Evolutionary conservation across 2,888 invertebrate genomes (phyloP), one percentile per base, ranked within the genome.

Genomic region (Ceramica pisi): DNA sequence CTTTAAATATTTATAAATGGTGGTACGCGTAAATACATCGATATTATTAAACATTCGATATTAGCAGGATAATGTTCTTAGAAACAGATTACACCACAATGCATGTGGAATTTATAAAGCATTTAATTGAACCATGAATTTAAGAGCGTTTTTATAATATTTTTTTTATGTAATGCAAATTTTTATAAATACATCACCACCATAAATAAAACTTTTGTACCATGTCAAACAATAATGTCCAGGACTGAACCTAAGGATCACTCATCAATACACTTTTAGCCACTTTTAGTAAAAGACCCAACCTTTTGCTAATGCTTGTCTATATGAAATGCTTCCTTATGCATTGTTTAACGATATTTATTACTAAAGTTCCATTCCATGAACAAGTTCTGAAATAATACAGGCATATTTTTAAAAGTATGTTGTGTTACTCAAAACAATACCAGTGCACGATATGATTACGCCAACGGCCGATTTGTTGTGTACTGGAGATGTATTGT

Each of bases 31-130:
- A 56, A 35, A n/a, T 64, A 35, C 50, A 69, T 57, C n/a, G 44
- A 50, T 50, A 67, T 75, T 67, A 71, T 57, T 72, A 70, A 38
- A 57, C 7, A 48, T 55, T 78, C 6, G 70, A 55, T 60, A 78
- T n/a, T 4, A 41, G 41, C 60, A 74, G 78, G 60, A 74, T 61
- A 74, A 78, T 46, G 71, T 44, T 71, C 74, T 71, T 56, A 56
- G 71, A 60, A 50, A 44, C 35, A 23, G 71, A 78, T 74, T 61
- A 78, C 19, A 48, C 48, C 41, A 48, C 12, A 35, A 12, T 26
- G 9, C 26, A 44, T 38, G 21, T 38, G 7, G 7, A 9, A 55
- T 51, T 6, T 38, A 10, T n/a, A 16, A 44, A 26, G 14, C 6
- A 57, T 76, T 67, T 9, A 26, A 38, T 46, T 21, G 4, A 51